Conservation (phyloP, 2,113 vertebrate genomes). For the Tenrec ecaudatus region DNA sequence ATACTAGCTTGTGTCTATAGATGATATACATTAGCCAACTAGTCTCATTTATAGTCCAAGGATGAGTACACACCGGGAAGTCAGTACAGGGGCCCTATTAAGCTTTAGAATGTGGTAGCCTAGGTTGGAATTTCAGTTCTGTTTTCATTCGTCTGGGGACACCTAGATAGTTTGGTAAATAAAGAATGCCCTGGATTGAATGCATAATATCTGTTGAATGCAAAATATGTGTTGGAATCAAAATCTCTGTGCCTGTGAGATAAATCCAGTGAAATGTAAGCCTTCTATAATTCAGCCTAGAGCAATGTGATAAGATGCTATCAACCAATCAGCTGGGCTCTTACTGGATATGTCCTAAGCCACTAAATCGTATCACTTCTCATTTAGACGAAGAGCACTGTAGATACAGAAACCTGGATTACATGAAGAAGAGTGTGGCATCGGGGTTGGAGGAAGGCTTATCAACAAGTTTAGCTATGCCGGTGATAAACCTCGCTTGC, state of each 20-base stretch:
- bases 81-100: background rate
- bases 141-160: background rate
- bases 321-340: background rate
- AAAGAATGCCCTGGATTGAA: background rate
- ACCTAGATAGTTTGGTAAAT: background rate
- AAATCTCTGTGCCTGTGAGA: background rate
- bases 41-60: background rate
- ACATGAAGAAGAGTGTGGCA: too few species aligned
- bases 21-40: background rate
- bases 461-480: too few species aligned
- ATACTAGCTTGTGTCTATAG: background rate
- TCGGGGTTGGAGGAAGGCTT: too few species aligned
- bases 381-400: background rate
- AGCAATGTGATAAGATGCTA: background rate
- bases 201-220: background rate
- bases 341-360: background rate
- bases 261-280: background rate
- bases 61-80: background rate
- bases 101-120: constrained; percentile 8
- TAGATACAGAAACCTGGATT: background rate
- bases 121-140: background rate
- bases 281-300: background rate
- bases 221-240: background rate
- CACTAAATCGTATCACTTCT: background rate
- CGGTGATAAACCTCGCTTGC: too few species aligned